Conservation (phyloP, 2,113 vertebrate genomes). For the Nycticorax nycticorax region DNA sequence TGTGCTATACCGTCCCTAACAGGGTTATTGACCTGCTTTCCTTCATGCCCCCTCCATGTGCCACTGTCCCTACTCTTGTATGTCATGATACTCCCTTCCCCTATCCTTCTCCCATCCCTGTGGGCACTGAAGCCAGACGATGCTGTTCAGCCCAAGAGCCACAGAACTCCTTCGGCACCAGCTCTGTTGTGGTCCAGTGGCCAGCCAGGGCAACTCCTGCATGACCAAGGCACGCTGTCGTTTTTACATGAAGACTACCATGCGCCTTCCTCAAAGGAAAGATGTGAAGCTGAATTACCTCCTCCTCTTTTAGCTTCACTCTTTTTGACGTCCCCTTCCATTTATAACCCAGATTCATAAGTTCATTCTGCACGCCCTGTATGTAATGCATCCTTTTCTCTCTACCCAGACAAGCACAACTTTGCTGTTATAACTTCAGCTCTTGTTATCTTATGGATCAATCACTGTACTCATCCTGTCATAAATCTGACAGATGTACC, state of each 20-base stretch:
- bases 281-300: background rate
- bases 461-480: slow-evolving; percentile 21
- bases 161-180: background rate
- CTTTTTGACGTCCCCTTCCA: background rate
- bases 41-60: background rate
- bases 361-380: background rate
- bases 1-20: background rate
- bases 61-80: background rate
- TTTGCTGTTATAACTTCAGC: slow-evolving; percentile 9
- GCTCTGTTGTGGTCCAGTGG: background rate
- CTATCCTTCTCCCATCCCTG: background rate
- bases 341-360: background rate
- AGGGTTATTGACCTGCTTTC: background rate
- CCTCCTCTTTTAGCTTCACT: background rate
- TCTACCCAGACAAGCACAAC: background rate
- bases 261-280: background rate
- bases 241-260: background rate
- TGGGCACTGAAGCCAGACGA: background rate
- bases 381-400: background rate
- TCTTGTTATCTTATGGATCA: slow-evolving; percentile 35
- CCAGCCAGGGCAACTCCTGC: background rate
- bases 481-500: slow-evolving; percentile 24
- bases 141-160: background rate
- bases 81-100: background rate
- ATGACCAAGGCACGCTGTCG: background rate